phyloP scores from a whole-genome alignment of 2,113 vertebrate species.

The Orientallactaga bullata region DNA sequence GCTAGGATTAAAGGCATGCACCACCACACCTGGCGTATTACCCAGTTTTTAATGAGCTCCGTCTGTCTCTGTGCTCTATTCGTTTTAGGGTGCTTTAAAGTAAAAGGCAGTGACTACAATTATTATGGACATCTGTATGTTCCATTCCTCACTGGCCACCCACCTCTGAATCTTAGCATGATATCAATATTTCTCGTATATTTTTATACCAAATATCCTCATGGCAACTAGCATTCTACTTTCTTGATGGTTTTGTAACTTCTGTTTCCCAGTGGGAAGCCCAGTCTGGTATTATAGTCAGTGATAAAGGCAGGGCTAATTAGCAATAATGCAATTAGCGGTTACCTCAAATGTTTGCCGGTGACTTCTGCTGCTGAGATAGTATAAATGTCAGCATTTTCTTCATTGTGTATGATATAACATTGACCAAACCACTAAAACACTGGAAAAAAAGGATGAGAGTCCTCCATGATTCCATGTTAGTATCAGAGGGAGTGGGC shows the following conservation, averaged over 20 bases:
- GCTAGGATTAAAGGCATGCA: too few relatives aligned
- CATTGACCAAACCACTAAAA: neutral
- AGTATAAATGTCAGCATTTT: slow-evolving; percentile 35
- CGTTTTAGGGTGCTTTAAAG: neutral
- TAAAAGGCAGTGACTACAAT: neutral
- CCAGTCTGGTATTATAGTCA: slow-evolving; percentile 70
- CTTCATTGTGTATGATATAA: slow-evolving; percentile 38
- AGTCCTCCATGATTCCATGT: neutral
- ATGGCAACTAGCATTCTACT: slow-evolving; percentile 25
- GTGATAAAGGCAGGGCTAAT: slow-evolving; percentile 75
- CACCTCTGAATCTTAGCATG: neutral
- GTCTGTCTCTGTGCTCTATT: neutral
- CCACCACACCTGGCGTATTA: neutral
- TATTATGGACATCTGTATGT: neutral
- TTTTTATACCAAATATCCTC: slow-evolving; percentile 9
- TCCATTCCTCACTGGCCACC: neutral
- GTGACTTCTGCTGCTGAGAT: slow-evolving; percentile 68
- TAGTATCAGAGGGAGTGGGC: neutral
- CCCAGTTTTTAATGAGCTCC: neutral
- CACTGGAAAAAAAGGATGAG: neutral
- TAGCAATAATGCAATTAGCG: slow-evolving; percentile 75
- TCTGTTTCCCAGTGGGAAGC: slow-evolving; percentile 65
- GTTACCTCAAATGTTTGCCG: slow-evolving; percentile 70
- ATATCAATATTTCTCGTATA: neutral
- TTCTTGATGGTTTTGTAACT: slow-evolving; percentile 10